Evolutionary conservation across 2,888 invertebrate genomes (phyloP).

Genomic region (Eledone cirrhosa): DNA sequence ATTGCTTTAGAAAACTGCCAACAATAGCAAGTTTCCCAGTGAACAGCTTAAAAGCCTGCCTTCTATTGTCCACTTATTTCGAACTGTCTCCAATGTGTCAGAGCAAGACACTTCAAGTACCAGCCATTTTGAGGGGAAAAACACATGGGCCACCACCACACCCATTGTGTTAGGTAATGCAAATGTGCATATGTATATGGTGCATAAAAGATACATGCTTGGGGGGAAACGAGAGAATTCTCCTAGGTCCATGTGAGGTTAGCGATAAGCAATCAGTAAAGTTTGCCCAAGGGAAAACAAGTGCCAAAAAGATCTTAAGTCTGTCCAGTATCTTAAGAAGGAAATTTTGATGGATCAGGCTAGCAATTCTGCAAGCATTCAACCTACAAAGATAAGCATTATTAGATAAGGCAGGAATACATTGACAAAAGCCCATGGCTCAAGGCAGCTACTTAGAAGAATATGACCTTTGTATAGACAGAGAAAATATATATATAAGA

Average conservation of each 20-base stretch:
- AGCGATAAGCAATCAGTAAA: conserved; percentile 20
- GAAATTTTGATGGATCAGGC: conserved; percentile 23
- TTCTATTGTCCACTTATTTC: conserved; percentile 1
- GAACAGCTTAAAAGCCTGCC: conserved; percentile 22
- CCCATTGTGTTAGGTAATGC: too few relatives aligned
- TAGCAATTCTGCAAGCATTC: conserved; percentile 19
- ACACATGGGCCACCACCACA: too few relatives aligned
- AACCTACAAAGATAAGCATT: conserved; percentile 10
- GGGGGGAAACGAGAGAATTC: too few relatives aligned
- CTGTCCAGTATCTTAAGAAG: conserved; percentile 11
- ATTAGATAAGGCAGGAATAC: conserved; percentile 24
- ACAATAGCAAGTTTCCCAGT: not conserved
- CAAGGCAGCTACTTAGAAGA: conserved; percentile 12
- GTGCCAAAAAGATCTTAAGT: conserved; percentile 28
- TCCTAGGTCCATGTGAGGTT: conserved; percentile 13
- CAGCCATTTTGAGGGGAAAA: too few relatives aligned
- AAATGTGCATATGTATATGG: too few relatives aligned
- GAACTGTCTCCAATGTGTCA: conserved; percentile 4
- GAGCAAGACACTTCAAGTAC: too few relatives aligned
- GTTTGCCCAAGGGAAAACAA: conserved; percentile 17
- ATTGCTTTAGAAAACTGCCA: too few relatives aligned
- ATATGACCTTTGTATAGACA: not conserved
- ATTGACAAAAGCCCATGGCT: conserved; percentile 19
- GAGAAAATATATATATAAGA: too few relatives aligned
- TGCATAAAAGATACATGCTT: too few relatives aligned